A percentile compares a stretch with the other conserved stretches of the same genome.
Evolutionary conservation across 2,888 invertebrate species (phyloP).

Genomic region (Callosobruchus maculatus): DNA sequence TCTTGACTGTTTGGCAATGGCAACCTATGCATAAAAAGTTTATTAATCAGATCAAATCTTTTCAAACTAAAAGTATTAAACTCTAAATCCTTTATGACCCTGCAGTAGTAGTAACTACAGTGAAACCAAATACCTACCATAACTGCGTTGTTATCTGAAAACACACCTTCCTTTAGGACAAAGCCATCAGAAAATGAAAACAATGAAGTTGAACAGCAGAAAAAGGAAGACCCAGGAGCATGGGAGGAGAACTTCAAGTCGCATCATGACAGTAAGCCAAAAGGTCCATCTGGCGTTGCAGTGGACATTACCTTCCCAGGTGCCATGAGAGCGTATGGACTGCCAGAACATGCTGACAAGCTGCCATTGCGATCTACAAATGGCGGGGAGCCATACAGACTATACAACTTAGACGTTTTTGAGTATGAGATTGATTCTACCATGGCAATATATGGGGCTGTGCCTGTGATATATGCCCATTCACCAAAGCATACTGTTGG

Average conservation of each 20-base stretch:
- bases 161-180: slow-evolving; percentile 34
- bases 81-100: too few relatives aligned
- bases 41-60: too few relatives aligned
- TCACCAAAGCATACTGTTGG: slow-evolving; percentile 79
- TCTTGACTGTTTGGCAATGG: too few relatives aligned
- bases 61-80: too few relatives aligned
- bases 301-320: slow-evolving; percentile 91
- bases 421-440: slow-evolving; percentile 93
- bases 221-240: slow-evolving; percentile 67
- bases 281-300: slow-evolving; percentile 91
- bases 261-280: slow-evolving; percentile 90
- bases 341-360: slow-evolving; percentile 94
- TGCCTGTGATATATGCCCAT: slow-evolving; percentile 92
- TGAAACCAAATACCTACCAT: too few relatives aligned
- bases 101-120: too few relatives aligned
- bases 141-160: too few relatives aligned
- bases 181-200: background rate
- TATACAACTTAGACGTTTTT: slow-evolving; percentile 97
- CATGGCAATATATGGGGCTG: slow-evolving; percentile 94
- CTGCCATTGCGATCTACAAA: slow-evolving; percentile 76
- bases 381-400: slow-evolving; percentile 79
- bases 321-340: slow-evolving; percentile 88
- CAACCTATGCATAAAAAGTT: too few relatives aligned
- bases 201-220: slow-evolving; percentile 22
- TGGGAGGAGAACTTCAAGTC: slow-evolving; percentile 96